Conservation (phyloP, 2,888 invertebrate genomes). For the Cyclophora punctaria region DNA sequence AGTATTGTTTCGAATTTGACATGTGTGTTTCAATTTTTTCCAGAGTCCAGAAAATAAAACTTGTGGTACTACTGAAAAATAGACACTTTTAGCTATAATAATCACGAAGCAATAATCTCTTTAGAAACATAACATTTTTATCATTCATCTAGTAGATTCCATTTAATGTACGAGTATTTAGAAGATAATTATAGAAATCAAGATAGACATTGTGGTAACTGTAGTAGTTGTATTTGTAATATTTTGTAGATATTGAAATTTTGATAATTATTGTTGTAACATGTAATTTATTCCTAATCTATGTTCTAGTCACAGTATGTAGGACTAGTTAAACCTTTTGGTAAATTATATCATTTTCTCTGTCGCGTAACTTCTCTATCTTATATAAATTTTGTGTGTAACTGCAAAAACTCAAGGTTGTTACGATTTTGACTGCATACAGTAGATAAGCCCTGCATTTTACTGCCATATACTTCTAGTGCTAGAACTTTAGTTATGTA, state of each 20-base stretch:
- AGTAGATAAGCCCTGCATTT: conserved; percentile 47
- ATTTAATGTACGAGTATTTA: conserved; percentile 1
- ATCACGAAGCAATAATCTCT: conserved; percentile 48
- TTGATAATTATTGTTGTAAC: conserved; percentile 40
- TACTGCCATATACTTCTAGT: conserved; percentile 68
- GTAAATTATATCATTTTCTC: conserved; percentile 25
- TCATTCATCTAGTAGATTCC: conserved; percentile 22
- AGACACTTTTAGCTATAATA: conserved; percentile 16
- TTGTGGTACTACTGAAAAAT: conserved; percentile 24
- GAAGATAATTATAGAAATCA: too few relatives aligned
- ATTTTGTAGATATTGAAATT: conserved; percentile 42
- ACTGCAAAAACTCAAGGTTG: conserved; percentile 36
- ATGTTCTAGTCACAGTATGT: conserved; percentile 68
- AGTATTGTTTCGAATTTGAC: conserved; percentile 19
- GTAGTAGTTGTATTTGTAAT: conserved; percentile 44
- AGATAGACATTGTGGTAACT: conserved; percentile 11
- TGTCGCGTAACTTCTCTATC: conserved; percentile 11
- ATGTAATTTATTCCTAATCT: conserved; percentile 64
- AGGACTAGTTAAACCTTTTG: conserved; percentile 59
- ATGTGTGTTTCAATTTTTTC: conserved; percentile 28
- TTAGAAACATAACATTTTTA: conserved; percentile 15
- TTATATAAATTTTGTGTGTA: conserved; percentile 9
- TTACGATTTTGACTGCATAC: conserved; percentile 35
- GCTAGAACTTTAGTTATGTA: conserved; percentile 62
- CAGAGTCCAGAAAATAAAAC: conserved; percentile 67